Percentiles rank a stretch among this genome's conserved stretches.
These are phyloP conservation scores for Agrotis ipsilon DNA, from an alignment of 2,888 invertebrate genomes.

Conservation along the genomic window DNA sequence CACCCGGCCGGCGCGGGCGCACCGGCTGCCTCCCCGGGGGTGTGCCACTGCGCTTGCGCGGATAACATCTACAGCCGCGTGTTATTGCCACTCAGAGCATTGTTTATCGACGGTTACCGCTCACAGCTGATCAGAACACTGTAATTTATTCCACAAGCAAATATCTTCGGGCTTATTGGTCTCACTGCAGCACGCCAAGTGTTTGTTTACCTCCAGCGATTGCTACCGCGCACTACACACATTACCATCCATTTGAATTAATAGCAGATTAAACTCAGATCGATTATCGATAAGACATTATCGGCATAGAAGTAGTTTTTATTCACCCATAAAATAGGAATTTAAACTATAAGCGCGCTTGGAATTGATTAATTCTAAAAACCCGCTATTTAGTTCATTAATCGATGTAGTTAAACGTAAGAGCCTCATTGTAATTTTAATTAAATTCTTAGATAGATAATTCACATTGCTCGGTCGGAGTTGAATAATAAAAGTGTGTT, in stretches of 20 bases:
- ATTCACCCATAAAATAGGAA: constrained; percentile 64
- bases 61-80: constrained; percentile 73
- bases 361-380: constrained; percentile 64
- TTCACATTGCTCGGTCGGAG: constrained; percentile 53
- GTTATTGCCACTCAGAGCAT: constrained; percentile 68
- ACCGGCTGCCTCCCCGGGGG: constrained; percentile 75
- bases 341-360: constrained; percentile 60
- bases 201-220: constrained; percentile 54
- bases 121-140: constrained; percentile 22
- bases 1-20: constrained; percentile 12
- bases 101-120: constrained; percentile 60
- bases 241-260: constrained; percentile 58
- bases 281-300: constrained; percentile 65
- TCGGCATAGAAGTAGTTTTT: constrained; percentile 54
- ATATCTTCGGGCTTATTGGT: constrained; percentile 52
- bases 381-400: constrained; percentile 60
- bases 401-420: constrained; percentile 58
- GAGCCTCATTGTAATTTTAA: constrained; percentile 64
- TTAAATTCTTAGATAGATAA: constrained; percentile 59
- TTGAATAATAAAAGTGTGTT: constrained; percentile 51
- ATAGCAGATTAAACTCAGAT: constrained; percentile 59
- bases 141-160: constrained; percentile 37
- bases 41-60: constrained; percentile 78
- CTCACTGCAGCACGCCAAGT: constrained; percentile 17
- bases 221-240: constrained; percentile 44